A percentile compares a stretch with the other conserved stretches of the same genome.
Evolutionary conservation across 2,113 vertebrate genomes (phyloP).

Genomic region (Limanda limanda): DNA sequence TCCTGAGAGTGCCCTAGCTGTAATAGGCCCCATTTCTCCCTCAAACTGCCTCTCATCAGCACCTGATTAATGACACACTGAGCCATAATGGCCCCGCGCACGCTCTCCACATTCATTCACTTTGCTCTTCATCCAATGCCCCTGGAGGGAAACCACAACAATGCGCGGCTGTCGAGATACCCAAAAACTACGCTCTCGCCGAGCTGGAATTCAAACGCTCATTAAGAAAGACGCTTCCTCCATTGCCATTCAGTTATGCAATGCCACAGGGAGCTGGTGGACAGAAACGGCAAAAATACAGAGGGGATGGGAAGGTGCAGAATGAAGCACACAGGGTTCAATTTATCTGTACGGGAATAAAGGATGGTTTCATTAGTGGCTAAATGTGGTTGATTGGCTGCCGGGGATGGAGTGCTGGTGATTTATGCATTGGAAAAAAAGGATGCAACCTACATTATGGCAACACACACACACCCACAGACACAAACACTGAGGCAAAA

Average conservation of each 20-base stretch:
- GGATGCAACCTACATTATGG: conserved; percentile 27
- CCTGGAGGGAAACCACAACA: conserved; percentile 67
- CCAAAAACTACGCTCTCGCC: conserved; percentile 43
- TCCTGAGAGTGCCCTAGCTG: conserved; percentile 61
- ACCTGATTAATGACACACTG: conserved; percentile 76
- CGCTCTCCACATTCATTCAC: conserved; percentile 68
- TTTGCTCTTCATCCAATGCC: conserved; percentile 60
- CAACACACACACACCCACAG: neutral
- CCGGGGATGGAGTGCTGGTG: conserved; percentile 42
- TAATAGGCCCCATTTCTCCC: conserved; percentile 67
- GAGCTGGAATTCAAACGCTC: conserved; percentile 65
- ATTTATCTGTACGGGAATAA: conserved; percentile 58
- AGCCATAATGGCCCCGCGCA: conserved; percentile 64
- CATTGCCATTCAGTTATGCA: conserved; percentile 61
- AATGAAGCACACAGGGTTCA: conserved; percentile 43
- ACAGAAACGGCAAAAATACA: conserved; percentile 38
- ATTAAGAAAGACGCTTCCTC: conserved; percentile 70
- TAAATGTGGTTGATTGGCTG: conserved; percentile 59
- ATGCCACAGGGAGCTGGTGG: conserved; percentile 46
- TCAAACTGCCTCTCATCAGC: conserved; percentile 74
- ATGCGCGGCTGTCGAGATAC: conserved; percentile 49
- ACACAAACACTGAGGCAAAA: neutral
- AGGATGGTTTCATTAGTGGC: conserved; percentile 64
- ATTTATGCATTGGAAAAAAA: conserved; percentile 46
- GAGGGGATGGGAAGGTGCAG: conserved; percentile 27